Percentiles rank a stretch among this genome's conserved stretches.
phyloP scores from a whole-genome alignment of 2,113 vertebrate species.

The Puntigrus tetrazona region DNA sequence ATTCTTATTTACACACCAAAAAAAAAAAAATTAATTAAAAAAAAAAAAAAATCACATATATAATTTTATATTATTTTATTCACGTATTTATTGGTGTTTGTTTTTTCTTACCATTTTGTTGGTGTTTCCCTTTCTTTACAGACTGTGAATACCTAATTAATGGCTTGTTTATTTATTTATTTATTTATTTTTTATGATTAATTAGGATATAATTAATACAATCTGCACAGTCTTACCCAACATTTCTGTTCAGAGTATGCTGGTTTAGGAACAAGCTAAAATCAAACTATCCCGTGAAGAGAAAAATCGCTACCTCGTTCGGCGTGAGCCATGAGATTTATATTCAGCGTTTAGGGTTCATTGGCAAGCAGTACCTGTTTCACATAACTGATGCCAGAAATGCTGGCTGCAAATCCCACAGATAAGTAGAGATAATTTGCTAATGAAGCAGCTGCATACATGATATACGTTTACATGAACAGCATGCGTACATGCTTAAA shows the following conservation, averaged over 20 bases:
- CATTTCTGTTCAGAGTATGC: background rate
- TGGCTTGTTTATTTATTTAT: too few relatives aligned
- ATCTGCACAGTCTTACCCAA: background rate
- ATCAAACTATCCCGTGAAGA: background rate
- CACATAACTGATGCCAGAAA: background rate
- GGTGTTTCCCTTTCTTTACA: too few relatives aligned
- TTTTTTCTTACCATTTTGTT: too few relatives aligned
- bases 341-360: background rate
- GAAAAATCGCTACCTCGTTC: background rate
- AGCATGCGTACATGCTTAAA: background rate
- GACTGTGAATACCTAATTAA: too few relatives aligned
- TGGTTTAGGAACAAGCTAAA: background rate
- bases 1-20: too few relatives aligned
- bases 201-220: background rate
- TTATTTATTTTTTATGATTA: too few relatives aligned
- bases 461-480: background rate
- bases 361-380: background rate
- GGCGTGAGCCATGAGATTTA: background rate
- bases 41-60: too few relatives aligned
- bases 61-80: too few relatives aligned
- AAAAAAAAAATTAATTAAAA: too few relatives aligned
- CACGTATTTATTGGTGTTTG: too few relatives aligned
- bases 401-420: background rate
- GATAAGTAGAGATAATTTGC: slow-evolving; percentile 5
- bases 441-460: background rate